A percentile compares a stretch with the other conserved stretches of the same genome.
phyloP scores from a whole-genome alignment of 2,888 invertebrate species.

The Flexamia atlantica region DNA sequence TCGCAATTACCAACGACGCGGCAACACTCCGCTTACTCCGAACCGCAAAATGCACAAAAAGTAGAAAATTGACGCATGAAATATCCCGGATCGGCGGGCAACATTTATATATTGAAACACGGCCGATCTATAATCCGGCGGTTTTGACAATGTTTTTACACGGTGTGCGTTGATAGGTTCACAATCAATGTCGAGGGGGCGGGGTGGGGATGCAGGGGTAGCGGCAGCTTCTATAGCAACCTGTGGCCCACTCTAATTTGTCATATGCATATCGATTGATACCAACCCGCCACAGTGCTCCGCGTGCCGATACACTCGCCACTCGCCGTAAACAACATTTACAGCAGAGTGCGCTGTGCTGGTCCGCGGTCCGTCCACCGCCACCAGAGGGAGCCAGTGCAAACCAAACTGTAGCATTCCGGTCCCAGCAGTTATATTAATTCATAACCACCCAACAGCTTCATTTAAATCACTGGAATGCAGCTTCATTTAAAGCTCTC shows the following conservation, averaged over 20 bases:
- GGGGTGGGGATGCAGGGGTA: not conserved
- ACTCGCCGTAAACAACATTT: slow-evolving; percentile 28
- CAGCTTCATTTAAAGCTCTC: too few species aligned
- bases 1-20: too few species aligned
- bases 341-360: not conserved
- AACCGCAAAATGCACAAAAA: not conserved
- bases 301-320: slow-evolving; percentile 32
- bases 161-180: slow-evolving; percentile 39
- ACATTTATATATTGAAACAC: slow-evolving; percentile 32
- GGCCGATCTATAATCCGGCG: slow-evolving; percentile 33
- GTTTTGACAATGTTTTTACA: slow-evolving; percentile 38
- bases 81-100: slow-evolving; percentile 27
- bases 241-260: slow-evolving; percentile 58
- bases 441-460: too few species aligned
- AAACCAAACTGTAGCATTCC: too few species aligned
- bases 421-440: too few species aligned
- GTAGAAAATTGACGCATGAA: slow-evolving; percentile 17
- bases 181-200: slow-evolving; percentile 30
- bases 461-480: too few species aligned
- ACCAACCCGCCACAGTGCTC: not conserved
- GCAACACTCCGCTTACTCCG: not conserved
- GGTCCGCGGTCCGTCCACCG: too few species aligned
- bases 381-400: too few species aligned
- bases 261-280: slow-evolving; percentile 60
- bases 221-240: slow-evolving; percentile 28